Evolutionary conservation across 1,140 invertebrate genomes (phyloP).

Genomic region (Ooceraea biroi): DNA sequence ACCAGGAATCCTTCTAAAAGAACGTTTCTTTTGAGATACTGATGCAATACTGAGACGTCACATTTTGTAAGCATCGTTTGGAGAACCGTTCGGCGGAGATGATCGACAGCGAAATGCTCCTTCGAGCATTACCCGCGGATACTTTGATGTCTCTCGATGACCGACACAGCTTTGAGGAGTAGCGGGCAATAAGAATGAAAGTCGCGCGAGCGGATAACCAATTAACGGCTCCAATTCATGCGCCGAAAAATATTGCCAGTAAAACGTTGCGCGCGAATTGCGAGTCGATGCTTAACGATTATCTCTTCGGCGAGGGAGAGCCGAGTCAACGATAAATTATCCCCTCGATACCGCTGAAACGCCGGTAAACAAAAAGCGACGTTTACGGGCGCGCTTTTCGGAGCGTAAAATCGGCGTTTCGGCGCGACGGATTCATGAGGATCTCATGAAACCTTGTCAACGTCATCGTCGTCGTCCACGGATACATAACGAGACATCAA

Average conservation of each 20-base stretch:
- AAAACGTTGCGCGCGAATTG: conserved; percentile 67
- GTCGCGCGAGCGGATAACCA: conserved; percentile 52
- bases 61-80: too few relatives aligned
- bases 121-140: conserved; percentile 1
- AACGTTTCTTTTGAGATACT: too few relatives aligned
- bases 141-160: neutral
- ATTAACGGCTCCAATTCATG: conserved; percentile 64
- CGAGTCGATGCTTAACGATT: conserved; percentile 65
- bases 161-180: neutral
- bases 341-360: neutral
- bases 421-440: neutral
- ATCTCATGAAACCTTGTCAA: conserved; percentile 46
- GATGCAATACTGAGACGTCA: too few relatives aligned
- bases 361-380: conserved; percentile 24
- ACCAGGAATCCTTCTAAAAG: neutral
- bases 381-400: conserved; percentile 51
- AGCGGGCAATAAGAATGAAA: conserved; percentile 64
- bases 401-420: conserved; percentile 30
- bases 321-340: conserved; percentile 57
- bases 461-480: neutral
- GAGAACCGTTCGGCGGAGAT: too few relatives aligned
- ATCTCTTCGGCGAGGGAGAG: neutral
- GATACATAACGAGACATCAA: conserved; percentile 73
- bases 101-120: too few relatives aligned
- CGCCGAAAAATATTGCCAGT: conserved; percentile 65